Evolutionary conservation across 30 jellyfish, hydroid and myxozoan species (phyloP), one percentile per base, ranked within the genome.

Genomic region (Cassiopea xamachana): DNA sequence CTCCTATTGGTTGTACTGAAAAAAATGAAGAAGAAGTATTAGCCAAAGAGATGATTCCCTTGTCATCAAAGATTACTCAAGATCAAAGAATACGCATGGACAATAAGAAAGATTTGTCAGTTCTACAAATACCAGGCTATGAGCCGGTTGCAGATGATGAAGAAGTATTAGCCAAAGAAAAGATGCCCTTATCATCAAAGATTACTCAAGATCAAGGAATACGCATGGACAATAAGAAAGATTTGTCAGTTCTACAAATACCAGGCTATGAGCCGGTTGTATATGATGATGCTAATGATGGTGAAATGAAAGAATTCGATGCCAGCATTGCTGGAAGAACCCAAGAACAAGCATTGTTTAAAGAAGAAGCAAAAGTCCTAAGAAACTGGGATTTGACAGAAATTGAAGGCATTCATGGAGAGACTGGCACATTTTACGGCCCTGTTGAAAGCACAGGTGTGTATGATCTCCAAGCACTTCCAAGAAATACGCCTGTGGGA

Each of bases 371-470:
- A 17, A 73, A 70, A n/a, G 69, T 47, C 13, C 60, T 84, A 60
- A 60, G 60, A 48, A 71, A 70, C 75, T 84, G 85, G 85, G 92
- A 84, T 69, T 49, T 84, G 46, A 84, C 92, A 46, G 76, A 13
- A 67, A 84, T 84, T 43, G 92, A 70, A 55, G 48, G 75, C 5
- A 45, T 16, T 69, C 68, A 61, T 59, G 46, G 50, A 9, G n/a
- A 71, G 2, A 5, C 75, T 16, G 75, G 47, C 10, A 17, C 13
- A 14, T 60, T 9, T 69, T 6, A 48, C 18, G 85, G 70, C 7
- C 85, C 85, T 12, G 12, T 77, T 1, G 71, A 50, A 16, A 69
- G 75, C 46, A 58, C 75, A 19, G 60, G 48, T 10, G 92, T 51
- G 46, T 80, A 73, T 8, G 79, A 44, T 27, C 10, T 70, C 7